phyloP scores from a whole-genome alignment of 2,797 vertebrate genomes.

The Gymnothorax reevesii region DNA sequence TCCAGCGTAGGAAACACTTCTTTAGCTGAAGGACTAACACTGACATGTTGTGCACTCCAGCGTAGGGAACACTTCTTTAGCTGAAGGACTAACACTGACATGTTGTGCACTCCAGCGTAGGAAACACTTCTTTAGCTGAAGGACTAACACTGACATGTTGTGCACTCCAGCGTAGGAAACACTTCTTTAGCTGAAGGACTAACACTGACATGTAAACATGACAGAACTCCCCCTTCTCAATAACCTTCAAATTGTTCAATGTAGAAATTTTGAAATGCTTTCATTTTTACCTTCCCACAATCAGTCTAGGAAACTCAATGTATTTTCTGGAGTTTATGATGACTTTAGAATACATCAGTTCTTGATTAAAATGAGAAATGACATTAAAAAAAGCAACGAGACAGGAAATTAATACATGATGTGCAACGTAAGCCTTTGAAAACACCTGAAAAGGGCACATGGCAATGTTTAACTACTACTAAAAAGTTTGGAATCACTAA shows the following conservation, averaged over 20 bases:
- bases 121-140: too few species aligned
- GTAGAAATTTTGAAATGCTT: neutral
- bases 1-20: too few species aligned
- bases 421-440: neutral
- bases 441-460: neutral
- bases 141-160: too few species aligned
- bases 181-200: neutral
- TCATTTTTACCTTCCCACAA: neutral
- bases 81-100: too few species aligned
- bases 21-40: too few species aligned
- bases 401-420: neutral
- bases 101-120: too few species aligned
- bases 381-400: neutral
- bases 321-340: neutral
- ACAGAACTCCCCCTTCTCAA: neutral
- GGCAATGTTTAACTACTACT: neutral
- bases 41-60: too few species aligned
- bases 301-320: too few species aligned
- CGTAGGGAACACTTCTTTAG: too few species aligned
- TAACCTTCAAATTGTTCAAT: neutral
- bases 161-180: neutral
- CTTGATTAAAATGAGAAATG: constrained; percentile 23
- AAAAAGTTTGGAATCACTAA: too few species aligned
- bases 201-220: neutral
- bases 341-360: neutral